Base-by-base conservation (phyloP, 92 coral and sea anemone species). In the Parazoanthus darwini region DNA sequence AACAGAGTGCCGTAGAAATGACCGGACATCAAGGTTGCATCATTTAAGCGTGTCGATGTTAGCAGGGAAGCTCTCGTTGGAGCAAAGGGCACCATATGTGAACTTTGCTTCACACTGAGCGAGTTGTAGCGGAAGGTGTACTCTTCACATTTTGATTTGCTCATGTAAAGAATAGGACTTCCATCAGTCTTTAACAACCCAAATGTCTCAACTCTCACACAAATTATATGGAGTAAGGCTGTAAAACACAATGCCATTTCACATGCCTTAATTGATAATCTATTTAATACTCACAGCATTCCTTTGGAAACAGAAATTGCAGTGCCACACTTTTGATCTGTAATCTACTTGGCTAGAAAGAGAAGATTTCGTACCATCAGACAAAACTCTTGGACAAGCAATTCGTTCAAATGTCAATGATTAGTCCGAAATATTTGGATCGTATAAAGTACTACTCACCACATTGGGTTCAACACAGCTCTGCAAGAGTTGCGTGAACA, bases 311-410 rank as follows among this genome's bases (percentile, higher is more conserved):
- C 99, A 97, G 86, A 97, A 97, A 87, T 97, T 97, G 89, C 99
- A 97, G 76, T 97, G 99, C 99, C 99, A 97, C 10, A 97, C 97
- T 95, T 97, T 97, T 33, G 99, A 94, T 87, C 99, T 92, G 89
- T 97, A 97, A 89, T 97, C 99, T 89, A 97, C 99, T 94, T 97
- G 99, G 85, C 99, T 97, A 79, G 38, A 86, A 65, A 77, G 80
- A 89, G 4, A 5, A 37, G 51, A 43, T 29, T 14, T 13, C 79
- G 33, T 33, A 71, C 39, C 48, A 81, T 23, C 2, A 65, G 56
- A 51, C 29, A 42, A 67, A 87, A 91, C 29, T 73, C 48, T 65
- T 11, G 46, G 18, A 56, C 71, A 74, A 16, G 66, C 20, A 56
- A 37, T 29, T 81, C 18, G 25, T 75, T 36, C 15, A 75, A n/a